These are phyloP conservation scores for Ichneumoninae sp. DNA, from an alignment of 2,888 invertebrate genomes.

Conservation along the genomic window DNA sequence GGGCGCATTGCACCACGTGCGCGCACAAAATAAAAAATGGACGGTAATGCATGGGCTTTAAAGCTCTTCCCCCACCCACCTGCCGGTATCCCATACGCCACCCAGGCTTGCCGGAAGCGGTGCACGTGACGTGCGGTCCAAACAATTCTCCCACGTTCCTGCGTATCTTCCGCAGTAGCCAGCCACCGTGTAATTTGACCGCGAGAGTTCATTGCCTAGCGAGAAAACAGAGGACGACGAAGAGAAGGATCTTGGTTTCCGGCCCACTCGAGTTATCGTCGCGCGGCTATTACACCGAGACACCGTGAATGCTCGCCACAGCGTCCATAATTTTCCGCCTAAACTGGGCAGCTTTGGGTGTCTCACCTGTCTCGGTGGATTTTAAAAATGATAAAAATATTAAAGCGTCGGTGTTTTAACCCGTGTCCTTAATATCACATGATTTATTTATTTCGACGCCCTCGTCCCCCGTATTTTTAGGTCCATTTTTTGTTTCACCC, in stretches of 20 bases:
- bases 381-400: neutral
- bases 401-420: neutral
- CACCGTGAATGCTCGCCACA: neutral
- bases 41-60: conserved; percentile 43
- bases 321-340: too few relatives aligned
- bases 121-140: conserved; percentile 36
- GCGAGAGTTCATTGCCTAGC: conserved; percentile 38
- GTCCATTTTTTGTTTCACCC: neutral
- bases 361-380: neutral
- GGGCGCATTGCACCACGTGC: conserved; percentile 56
- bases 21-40: conserved; percentile 54
- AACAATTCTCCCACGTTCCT: conserved; percentile 34
- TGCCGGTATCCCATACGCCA: neutral
- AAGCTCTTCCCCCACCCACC: neutral
- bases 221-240: conserved; percentile 15
- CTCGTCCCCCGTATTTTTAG: neutral
- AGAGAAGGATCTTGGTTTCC: conserved; percentile 18
- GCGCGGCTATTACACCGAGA: conserved; percentile 4
- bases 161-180: neutral
- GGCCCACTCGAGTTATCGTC: neutral
- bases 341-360: too few relatives aligned
- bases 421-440: neutral
- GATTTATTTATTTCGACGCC: neutral
- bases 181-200: conserved; percentile 50
- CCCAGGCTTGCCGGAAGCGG: conserved; percentile 13